Evolutionary conservation across 2,888 invertebrate species (phyloP), one percentile per base, ranked within the genome.

Genomic region (Scrobipalpa atriplicella): DNA sequence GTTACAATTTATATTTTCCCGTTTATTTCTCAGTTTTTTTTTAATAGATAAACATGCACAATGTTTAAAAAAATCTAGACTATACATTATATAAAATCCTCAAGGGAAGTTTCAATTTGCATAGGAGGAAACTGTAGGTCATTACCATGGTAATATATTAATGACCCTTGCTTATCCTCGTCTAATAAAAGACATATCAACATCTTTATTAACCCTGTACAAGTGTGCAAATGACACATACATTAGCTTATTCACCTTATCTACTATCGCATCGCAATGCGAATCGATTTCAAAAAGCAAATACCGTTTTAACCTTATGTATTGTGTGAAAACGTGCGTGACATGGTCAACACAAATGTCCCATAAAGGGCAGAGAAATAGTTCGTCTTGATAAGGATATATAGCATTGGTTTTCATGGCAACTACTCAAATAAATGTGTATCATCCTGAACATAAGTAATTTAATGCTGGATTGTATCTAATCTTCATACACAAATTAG

Each of bases 291-390:
- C 3, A n/a, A 47, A 43, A 47, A 16, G 47, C 47, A 47, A 29
- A 47, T 5, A 47, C 43, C 47, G 47, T 19, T 8, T 2, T 18
- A 36, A 58, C 58, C 58, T 58, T 58, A 11, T 16, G 29, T 13
- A 58, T 58, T 58, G 58, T 58, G n/a, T 13, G 29, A 29, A 58
- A 36, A 36, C 58, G 36, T n/a, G 58, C 58, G n/a, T 58, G 58
- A 11, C 58, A n/a, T n/a, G 16, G 47, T n/a, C 43, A 43, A n/a
- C 43, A 6, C 43, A n/a, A 43, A 43, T 43, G n/a, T n/a, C 43
- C 47, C 47, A 47, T 5, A 6, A 6, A 11, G 11, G 8, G 47
- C 29, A 29, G 29, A 29, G 29, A 29, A 29, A 29, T 29, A 29
- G 5, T 29, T 29, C 29, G 29, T 29, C 29, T 29, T 29, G 29